Evolutionary conservation across 2,888 invertebrate genomes (phyloP), one percentile per base, ranked within the genome.

Genomic region (Heliconius sara): DNA sequence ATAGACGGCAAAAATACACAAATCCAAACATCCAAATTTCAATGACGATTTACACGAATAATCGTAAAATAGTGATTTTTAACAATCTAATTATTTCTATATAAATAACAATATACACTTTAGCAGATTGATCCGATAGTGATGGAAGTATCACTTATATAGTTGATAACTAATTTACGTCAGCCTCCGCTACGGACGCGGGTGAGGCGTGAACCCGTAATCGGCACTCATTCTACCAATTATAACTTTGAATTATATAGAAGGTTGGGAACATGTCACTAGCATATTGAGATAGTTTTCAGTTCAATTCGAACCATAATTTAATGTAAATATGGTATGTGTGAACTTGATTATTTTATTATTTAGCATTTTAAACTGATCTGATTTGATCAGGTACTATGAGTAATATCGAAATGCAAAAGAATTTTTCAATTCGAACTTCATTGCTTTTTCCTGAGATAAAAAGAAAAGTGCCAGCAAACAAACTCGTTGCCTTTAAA

Each of bases 161-260:
- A 91, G 91, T 92, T 91, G 81, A 84, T 90, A 93, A 93, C 91
- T 92, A 91, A 91, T 91, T 93, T 92, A 91, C 88, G 88, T 84
- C 88, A 88, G 86, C 78, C 85, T 86, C 85, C 84, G 83, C 84
- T 84, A 83, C 82, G 82, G 83, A 83, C 83, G 86, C 84, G 85
- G 82, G 85, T 80, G 86, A 84, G 87, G 88, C 88, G 89, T 85
- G 88, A 91, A 87, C 88, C 87, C 84, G 84, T 83, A 83, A 92
- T 90, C 89, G 90, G 88, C 87, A 87, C 88, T 90, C 90, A 91
- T 90, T 91, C 87, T 84, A 85, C 88, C 76, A 92, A 93, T 93
- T 92, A 92, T 91, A 93, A 93, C 90, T 93, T 91, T 84, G 84
- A 83, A 88, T 84, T 85, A 85, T 87, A 87, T 88, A 85, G 85